Base-by-base conservation (phyloP, 2,113 vertebrate species). In the Actenoides lindsayi region DNA sequence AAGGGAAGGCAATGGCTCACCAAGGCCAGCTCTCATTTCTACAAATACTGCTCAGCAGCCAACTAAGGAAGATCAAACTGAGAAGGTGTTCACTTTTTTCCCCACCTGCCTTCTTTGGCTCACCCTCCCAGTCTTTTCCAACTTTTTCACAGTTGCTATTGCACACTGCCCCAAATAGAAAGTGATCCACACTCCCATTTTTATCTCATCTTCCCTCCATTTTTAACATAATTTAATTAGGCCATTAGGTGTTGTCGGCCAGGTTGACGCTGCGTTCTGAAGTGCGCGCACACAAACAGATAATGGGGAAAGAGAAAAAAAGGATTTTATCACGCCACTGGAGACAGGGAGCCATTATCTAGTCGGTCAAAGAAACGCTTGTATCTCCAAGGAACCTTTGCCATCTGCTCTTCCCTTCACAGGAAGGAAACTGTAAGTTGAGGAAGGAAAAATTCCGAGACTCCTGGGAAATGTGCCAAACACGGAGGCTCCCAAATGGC, bases 361-460 rank as follows among this genome's bases (percentile, higher is more conserved):
- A 80, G 41, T 24, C 37, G 41, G 35, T 85, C 60, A 96, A 96
- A 92, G 83, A 39, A 83, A 46, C 51, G 14, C 20, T 70, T 95
- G 9, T 85, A 70, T 94, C 42, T 75, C 71, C 60, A 42, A 53
- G 64, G 56, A 77, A 35, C 28, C 39, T 7, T n/a, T 64, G 71
- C 77, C 77, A 75, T 57, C 44, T 1, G 2, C 71, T 87, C 81
- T 77, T 89, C n/a, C 73, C 69, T 67, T 81, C 69, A 30, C 83
- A 94, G 94, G 77, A 94, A 96, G 88, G 85, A 93, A 95, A 62
- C 25, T 64, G 4, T 27, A 70, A 54, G 16, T 31, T 62, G n/a
- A 86, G 35, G 17, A 83, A 41, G 90, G 79, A 69, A 80, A 65
- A 69, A 63, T 37, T 54, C 44, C 21, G 51, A 67, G 42, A 18